Evolutionary conservation across 2,888 invertebrate species (phyloP).

Genomic region (Drosophila parthenogenetica): DNA sequence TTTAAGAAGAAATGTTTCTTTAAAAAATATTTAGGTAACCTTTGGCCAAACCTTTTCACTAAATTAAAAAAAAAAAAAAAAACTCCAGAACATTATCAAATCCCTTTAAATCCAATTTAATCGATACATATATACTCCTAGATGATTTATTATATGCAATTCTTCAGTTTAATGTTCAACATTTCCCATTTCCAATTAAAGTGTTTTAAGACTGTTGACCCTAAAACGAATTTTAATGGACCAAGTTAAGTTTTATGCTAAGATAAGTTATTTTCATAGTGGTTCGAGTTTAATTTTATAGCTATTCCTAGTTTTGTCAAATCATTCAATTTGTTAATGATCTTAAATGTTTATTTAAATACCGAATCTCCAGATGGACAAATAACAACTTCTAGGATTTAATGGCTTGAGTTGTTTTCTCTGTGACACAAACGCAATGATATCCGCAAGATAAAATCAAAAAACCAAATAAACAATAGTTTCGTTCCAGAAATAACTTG

Average conservation of each 20-base stretch:
- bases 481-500: conserved; percentile 32
- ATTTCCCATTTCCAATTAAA: neutral
- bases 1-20: no score
- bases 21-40: no score
- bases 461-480: conserved; percentile 24
- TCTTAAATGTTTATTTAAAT: conserved; percentile 43
- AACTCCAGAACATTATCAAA: no score
- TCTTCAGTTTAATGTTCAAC: neutral
- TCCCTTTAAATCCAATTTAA: no score
- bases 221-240: conserved; percentile 22
- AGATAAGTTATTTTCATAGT: conserved; percentile 30
- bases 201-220: conserved; percentile 23
- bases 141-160: neutral
- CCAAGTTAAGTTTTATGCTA: conserved; percentile 24
- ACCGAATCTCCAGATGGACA: conserved; percentile 3
- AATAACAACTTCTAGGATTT: conserved; percentile 15
- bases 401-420: conserved; percentile 19
- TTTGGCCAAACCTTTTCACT: no score
- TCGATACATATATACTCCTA: neutral
- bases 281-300: conserved; percentile 37
- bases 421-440: neutral
- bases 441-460: neutral
- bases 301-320: conserved; percentile 29
- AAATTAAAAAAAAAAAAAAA: no score
- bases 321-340: conserved; percentile 58